phyloP scores from a whole-genome alignment of 2,797 vertebrate species.

The Sciurus carolinensis region DNA sequence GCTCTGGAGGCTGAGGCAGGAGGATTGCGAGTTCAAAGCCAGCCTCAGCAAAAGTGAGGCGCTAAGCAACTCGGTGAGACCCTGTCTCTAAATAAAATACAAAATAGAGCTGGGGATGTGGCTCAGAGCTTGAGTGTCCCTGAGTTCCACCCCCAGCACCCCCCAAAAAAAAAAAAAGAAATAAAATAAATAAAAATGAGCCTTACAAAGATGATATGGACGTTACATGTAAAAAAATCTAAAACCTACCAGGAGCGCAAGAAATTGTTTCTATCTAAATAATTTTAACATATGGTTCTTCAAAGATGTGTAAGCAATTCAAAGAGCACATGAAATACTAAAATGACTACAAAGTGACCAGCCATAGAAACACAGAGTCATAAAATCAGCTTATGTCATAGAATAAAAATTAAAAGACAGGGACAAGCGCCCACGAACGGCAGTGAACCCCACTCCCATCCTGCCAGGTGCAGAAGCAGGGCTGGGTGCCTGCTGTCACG shows the following conservation, averaged over 20 bases:
- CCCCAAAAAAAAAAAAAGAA: too few relatives aligned
- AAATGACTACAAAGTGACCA: background rate
- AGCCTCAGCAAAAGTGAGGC: too few relatives aligned
- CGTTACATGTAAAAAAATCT: background rate
- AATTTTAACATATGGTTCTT: slow-evolving; percentile 13
- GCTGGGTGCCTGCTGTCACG: background rate
- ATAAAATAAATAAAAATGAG: background rate
- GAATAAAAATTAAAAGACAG: background rate
- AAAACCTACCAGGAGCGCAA: background rate
- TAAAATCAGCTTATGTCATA: background rate
- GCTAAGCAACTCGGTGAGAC: too few relatives aligned
- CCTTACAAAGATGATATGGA: background rate
- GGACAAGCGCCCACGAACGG: background rate
- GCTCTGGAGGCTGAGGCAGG: too few relatives aligned
- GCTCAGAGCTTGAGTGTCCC: too few relatives aligned
- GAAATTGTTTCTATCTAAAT: background rate
- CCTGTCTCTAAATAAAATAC: too few relatives aligned
- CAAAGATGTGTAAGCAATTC: background rate
- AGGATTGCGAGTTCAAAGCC: too few relatives aligned
- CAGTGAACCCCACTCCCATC: background rate
- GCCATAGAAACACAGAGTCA: background rate
- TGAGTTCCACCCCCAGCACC: too few relatives aligned
- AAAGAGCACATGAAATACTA: background rate
- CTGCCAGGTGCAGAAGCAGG: background rate
- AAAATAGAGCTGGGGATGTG: too few relatives aligned